phyloP scores from a whole-genome alignment of 2,113 vertebrate species.

The Sula dactylatra region DNA sequence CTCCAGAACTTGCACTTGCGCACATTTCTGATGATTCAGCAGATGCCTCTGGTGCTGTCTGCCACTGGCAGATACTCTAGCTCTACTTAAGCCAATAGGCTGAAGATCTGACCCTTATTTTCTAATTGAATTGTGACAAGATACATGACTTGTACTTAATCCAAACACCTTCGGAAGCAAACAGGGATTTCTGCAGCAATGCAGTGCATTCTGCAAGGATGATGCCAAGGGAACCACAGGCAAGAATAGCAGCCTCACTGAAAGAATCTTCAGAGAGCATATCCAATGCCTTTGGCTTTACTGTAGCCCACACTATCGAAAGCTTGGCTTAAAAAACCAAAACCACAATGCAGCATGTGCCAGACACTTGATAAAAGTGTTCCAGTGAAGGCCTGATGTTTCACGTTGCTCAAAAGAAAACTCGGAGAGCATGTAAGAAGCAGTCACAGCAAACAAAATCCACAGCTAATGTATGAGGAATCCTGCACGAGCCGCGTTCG shows the following conservation, averaged over 20 bases:
- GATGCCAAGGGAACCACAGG: not conserved
- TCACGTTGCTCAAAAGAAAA: not conserved
- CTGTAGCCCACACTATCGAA: not conserved
- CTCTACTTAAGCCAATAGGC: not conserved
- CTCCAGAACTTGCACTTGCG: not conserved
- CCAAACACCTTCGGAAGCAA: not conserved
- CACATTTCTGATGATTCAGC: not conserved
- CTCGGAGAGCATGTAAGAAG: fast-evolving
- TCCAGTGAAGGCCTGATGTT: not conserved
- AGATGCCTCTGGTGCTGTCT: not conserved
- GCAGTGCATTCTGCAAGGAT: not conserved
- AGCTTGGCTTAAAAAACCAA: not conserved
- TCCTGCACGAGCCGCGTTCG: not conserved
- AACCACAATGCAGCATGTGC: not conserved
- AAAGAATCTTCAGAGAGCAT: not conserved
- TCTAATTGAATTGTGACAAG: not conserved
- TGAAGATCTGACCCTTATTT: not conserved
- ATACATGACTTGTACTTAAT: not conserved
- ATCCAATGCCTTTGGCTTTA: not conserved
- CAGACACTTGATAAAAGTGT: not conserved
- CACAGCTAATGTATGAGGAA: not conserved
- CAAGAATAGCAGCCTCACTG: not conserved
- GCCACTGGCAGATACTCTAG: not conserved
- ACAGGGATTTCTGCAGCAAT: not conserved
- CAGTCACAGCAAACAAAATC: not conserved